These are phyloP conservation scores for Micoletzkya japonica DNA, from an alignment of 2,888 invertebrate genomes.

Conservation along the genomic window DNA sequence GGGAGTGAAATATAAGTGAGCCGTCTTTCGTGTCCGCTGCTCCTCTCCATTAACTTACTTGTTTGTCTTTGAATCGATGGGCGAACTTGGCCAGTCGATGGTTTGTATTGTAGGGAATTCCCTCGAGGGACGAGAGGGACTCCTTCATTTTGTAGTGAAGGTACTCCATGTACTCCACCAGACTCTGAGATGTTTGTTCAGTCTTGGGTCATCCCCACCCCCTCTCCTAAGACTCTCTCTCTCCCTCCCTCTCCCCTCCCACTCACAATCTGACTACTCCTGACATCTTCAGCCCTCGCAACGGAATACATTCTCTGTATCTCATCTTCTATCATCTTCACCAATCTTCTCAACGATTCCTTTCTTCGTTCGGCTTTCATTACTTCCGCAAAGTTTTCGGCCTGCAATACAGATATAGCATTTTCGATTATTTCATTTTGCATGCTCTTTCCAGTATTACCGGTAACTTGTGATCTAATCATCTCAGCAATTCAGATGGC, in stretches of 20 bases:
- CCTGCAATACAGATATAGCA: slow-evolving; percentile 34
- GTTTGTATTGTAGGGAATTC: slow-evolving; percentile 34
- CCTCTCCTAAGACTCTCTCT: neutral
- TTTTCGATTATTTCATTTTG: neutral
- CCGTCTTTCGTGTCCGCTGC: too few species aligned
- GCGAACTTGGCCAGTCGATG: slow-evolving; percentile 43
- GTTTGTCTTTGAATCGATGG: slow-evolving; percentile 47
- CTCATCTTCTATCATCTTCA: slow-evolving; percentile 36
- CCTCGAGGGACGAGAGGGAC: slow-evolving; percentile 40
- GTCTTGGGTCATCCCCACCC: neutral
- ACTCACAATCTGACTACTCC: slow-evolving; percentile 27
- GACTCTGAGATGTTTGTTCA: slow-evolving; percentile 34
- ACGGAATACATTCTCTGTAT: slow-evolving; percentile 38
- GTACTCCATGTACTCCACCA: slow-evolving; percentile 48
- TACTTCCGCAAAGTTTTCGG: slow-evolving; percentile 49
- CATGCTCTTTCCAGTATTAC: too few species aligned
- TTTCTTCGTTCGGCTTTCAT: slow-evolving; percentile 41
- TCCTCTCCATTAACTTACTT: too few species aligned
- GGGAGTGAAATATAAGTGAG: too few species aligned
- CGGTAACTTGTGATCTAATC: too few species aligned
- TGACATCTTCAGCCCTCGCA: slow-evolving; percentile 19
- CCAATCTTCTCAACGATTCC: slow-evolving; percentile 37
- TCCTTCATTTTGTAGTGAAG: slow-evolving; percentile 48
- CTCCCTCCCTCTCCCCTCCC: neutral
- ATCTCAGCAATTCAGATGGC: too few species aligned